Base-by-base conservation (phyloP, 2,797 vertebrate genomes). In the Spatula versicolor region DNA sequence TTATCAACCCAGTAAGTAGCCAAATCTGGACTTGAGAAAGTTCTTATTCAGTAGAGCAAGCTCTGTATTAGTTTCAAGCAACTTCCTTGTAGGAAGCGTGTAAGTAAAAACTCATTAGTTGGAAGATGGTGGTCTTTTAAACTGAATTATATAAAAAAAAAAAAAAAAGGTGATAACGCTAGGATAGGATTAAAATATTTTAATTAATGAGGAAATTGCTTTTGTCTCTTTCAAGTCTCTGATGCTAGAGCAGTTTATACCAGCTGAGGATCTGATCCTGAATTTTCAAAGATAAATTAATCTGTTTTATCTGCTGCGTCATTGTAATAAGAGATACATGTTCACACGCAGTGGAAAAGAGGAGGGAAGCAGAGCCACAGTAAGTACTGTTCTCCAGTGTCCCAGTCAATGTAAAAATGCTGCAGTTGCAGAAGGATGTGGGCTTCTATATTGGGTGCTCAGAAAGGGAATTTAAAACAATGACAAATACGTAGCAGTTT, bases 151-250 rank as follows among this genome's bases (percentile, higher is more conserved):
- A 50, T 48, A 46, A 46, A 46, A 39, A 22, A 23, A 48, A 46
- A 23, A 22, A 23, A 48, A 48, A 48, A 41, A 55, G 68, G 35
- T 26, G 71, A 10, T 56, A 79, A 62, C 5, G 30, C 13, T 6
- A 71, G 43, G 39, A 58, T 52, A 26, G 25, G 50, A 26, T 52
- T 52, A 15, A 28, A 52, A 52, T 52, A 26, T n/a, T 63, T 59
- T 75, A 83, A 86, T 83, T 75, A 72, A 82, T 28, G 68, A 94
- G 37, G 16, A 66, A 73, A 83, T 82, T 21, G 5, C 74, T 77
- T 55, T 64, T 17, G 17, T 74, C n/a, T 63, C n/a, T 26, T 67
- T 37, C 33, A 46, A 64, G 18, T 63, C 20, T 30, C 9, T 72
- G 63, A 37, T 9, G 10, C 12, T 31, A 23, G n/a, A 83, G 52